Conservation (phyloP, 2,113 vertebrate genomes). For the Oncorhynchus clarkii region DNA sequence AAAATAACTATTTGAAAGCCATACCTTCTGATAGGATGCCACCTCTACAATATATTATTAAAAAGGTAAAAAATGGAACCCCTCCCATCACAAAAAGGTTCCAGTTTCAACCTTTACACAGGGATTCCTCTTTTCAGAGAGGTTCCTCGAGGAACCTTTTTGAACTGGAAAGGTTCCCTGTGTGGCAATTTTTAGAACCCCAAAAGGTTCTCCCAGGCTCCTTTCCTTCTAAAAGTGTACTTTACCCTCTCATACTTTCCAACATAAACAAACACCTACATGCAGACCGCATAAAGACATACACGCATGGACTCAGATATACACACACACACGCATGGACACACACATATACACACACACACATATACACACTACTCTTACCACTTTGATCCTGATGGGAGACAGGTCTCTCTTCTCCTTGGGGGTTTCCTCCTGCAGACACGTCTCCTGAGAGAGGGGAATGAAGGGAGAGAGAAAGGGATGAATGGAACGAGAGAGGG, state of each 20-base stretch:
- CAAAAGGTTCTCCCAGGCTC: no score
- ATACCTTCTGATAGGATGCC: no score
- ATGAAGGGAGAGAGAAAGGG: slow-evolving; percentile 7
- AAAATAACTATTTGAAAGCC: no score
- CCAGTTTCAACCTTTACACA: no score
- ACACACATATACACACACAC: slow-evolving; percentile 11
- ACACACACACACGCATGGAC: slow-evolving; percentile 9
- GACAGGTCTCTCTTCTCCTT: slow-evolving; percentile 71
- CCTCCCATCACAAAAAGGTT: no score
- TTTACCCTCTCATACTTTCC: neutral
- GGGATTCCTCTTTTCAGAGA: no score
- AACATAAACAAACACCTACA: neutral
- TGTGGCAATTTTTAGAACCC: no score
- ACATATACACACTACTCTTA: slow-evolving; percentile 42
- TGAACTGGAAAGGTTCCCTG: no score
- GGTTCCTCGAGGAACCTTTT: no score
- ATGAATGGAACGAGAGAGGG: slow-evolving; percentile 12
- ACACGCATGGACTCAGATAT: slow-evolving; percentile 2
- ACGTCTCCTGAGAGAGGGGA: slow-evolving; percentile 63
- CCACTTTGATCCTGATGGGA: slow-evolving; percentile 74
- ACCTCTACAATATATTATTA: no score
- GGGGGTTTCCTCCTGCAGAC: slow-evolving; percentile 66
- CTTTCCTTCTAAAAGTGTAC: no score
- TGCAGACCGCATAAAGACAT: neutral
- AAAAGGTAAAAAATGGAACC: no score